Evolutionary conservation across 2,888 invertebrate species (phyloP), one percentile per base, ranked within the genome.

Genomic region (Saturnia japonica): DNA sequence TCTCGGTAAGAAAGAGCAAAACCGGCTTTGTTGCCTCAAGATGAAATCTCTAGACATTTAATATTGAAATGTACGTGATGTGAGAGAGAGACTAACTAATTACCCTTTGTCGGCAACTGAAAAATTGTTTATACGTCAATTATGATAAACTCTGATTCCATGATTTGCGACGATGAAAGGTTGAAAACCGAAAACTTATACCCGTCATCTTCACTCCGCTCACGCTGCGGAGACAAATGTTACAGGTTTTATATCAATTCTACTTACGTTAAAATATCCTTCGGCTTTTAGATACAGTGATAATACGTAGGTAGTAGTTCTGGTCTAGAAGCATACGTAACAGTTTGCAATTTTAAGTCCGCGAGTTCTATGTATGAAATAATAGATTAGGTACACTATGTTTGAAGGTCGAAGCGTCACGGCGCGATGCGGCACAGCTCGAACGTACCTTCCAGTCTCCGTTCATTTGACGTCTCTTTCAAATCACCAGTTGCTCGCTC

Each of bases 401-500:
- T 77, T 73, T 77, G 82, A 84, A 85, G 85, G 85, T 81, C 82
- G 76, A 74, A 64, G 71, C 22, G 71, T 67, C 68, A 60, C 57
- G 40, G 67, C 57, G 70, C 19, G 45, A 6, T n/a, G 68, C 25
- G 64, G 69, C 68, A 70, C 70, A 51, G 76, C 73, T 78, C 82
- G 73, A 74, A 78, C 82, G 82, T 81, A 84, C 83, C 84, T 84
- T n/a, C n/a, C n/a, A n/a, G n/a, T n/a, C 81, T 76, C 77, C 68
- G 73, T 72, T 70, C 72, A 74, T 73, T 74, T 75, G 72, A 73
- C 76, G 69, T 69, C 68, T 72, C 66, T 72, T 76, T 77, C 76
- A 70, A 80, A 75, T 82, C 89, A 75, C 82, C 89, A 88, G 89
- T 89, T 86, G 85, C 85, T 74, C 78, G 83, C 85, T 85, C 85